Base-by-base conservation (phyloP, 1,140 invertebrate genomes). In the Rhynchophorus ferrugineus region DNA sequence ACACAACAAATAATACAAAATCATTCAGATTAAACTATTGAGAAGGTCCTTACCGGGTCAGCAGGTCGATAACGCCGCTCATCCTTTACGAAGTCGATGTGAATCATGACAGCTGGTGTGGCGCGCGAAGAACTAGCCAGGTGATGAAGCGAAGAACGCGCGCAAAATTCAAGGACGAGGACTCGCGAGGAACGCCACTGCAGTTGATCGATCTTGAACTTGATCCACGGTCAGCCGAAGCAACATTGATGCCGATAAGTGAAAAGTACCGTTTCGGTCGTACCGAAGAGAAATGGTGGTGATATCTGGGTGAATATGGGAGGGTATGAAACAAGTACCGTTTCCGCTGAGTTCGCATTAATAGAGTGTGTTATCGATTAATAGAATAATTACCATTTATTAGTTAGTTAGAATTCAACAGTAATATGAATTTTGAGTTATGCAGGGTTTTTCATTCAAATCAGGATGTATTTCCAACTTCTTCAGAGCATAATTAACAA, bases 51-150 rank as follows among this genome's bases (percentile, higher is more conserved):
- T n/a, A n/a, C n/a, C n/a, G n/a, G n/a, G 24, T 29, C 24, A 11
- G 11, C 5, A 29, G 24, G 24, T 29, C 24, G 5, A 19, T 14
- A 14, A 13, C 5, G 5, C 3, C 5, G 17, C 33, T n/a, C 47
- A 39, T 41, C 22, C 34, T 49, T 49, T 5, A 49, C 20, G 19
- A 49, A 49, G 8, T 49, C 47, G 14, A 42, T 49, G n/a, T 49
- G 38, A 33, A 49, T 49, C 47, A 49, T 49, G 16, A 9, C n/a
- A n/a, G n/a, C n/a, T n/a, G n/a, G n/a, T n/a, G n/a, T 48, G 13
- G 37, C 37, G 13, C 24, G 11, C 5, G 5, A 29, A 29, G 5
- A 29, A 6, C 24, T n/a, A n/a, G 11, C 17, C 8, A 6, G 14
- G 9, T 3, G 19, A 3, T 43, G n/a, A 1, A 43, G 5, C 19